Base-by-base conservation (phyloP, 2,113 vertebrate species). In the Bambusicola thoracicus region DNA sequence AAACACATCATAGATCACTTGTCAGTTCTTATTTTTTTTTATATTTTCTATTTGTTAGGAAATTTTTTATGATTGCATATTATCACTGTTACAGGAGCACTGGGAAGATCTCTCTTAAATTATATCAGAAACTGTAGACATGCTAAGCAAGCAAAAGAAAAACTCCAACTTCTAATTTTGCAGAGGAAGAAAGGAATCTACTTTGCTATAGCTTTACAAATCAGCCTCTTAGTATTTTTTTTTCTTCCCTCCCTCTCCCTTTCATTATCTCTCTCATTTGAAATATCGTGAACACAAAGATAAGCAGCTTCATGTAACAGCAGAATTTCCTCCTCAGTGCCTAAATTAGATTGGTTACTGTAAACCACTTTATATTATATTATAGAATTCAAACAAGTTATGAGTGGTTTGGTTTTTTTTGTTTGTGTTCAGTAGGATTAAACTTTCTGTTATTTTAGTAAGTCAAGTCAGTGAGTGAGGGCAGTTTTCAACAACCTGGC, bases 31-130 rank as follows among this genome's bases (percentile, higher is more conserved):
- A 61, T 65, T 92, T 84, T 72, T 27, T 84, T n/a, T 43, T 29
- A 6, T 79, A 73, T 75, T 74, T 59, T 59, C 8, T 22, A 53
- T 78, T 78, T n/a, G n/a, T n/a, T n/a, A 51, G 56, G 9, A 78
- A 24, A 49, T 24, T 24, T 49, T 49, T 49, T 90, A 43, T 43
- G 74, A 69, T 79, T 86, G 75, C 59, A 11, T 67, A 82, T 73
- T 85, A 77, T 85, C 82, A 89, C 19, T 90, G 44, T 76, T 80
- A 78, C 11, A 24, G 84, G 73, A 91, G 70, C 81, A 92, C 15
- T 87, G 70, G 91, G 77, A 59, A 81, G 58, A 34, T 92, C 32
- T 93, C 89, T 91, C 73, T 80, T 73, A 87, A 85, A 82, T 94
- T 87, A 5, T 93, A 80, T 73, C 75, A 93, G 91, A 76, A 79